These are phyloP conservation scores for Thyatira batis DNA, from an alignment of 2,888 invertebrate species.

Conservation along the genomic window DNA sequence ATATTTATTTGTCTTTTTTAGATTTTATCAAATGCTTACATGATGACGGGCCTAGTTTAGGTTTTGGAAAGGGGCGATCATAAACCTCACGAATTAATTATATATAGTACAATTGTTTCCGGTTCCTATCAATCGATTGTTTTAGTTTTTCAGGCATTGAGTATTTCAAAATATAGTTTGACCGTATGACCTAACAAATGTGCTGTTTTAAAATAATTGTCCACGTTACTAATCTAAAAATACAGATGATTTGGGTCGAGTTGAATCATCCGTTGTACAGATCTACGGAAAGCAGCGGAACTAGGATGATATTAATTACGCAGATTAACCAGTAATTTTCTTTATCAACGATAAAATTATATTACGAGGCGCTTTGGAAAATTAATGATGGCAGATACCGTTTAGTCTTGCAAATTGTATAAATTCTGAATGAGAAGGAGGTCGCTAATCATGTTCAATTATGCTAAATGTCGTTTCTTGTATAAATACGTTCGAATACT, in stretches of 20 bases:
- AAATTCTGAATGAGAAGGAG: background rate
- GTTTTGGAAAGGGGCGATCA: no score
- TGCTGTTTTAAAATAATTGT: conserved; percentile 42
- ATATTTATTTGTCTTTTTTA: no score
- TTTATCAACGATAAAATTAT: background rate
- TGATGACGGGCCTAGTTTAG: no score
- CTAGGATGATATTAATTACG: conserved; percentile 24
- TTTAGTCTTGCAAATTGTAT: background rate
- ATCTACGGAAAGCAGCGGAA: conserved; percentile 22
- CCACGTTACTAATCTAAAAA: conserved; percentile 50
- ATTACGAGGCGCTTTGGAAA: background rate
- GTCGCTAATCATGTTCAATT: background rate
- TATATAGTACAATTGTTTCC: conserved; percentile 1
- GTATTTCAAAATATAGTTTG: conserved; percentile 15
- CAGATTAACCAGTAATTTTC: background rate
- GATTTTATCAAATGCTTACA: no score
- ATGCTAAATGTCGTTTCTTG: background rate
- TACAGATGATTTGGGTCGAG: conserved; percentile 45
- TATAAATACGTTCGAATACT: background rate
- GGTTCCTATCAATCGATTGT: no score
- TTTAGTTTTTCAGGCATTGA: no score
- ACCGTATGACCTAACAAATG: conserved; percentile 11
- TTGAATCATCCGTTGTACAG: conserved; percentile 41
- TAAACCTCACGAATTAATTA: no score
- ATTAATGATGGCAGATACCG: background rate